These are phyloP conservation scores for Orgyia antiqua DNA, from an alignment of 2,888 invertebrate species.

Conservation along the genomic window DNA sequence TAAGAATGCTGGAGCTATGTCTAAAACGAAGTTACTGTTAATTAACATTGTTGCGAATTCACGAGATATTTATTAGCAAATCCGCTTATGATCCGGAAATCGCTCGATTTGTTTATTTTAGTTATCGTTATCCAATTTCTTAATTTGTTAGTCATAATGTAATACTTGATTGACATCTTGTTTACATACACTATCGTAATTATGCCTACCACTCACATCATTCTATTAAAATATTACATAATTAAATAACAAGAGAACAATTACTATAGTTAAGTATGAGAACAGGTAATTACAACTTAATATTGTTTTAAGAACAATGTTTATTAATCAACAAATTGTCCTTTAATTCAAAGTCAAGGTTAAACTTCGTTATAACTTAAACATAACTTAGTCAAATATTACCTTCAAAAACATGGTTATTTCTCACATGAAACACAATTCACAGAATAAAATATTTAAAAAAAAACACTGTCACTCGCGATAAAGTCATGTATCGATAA, in stretches of 20 bases:
- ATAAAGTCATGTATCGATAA: conserved; percentile 33
- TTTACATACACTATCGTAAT: too few relatives aligned
- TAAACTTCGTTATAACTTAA: conserved; percentile 19
- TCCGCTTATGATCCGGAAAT: conserved; percentile 18
- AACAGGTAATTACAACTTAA: conserved; percentile 30
- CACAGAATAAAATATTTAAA: conserved; percentile 19
- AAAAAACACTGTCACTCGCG: conserved; percentile 58
- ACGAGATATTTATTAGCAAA: conserved; percentile 17
- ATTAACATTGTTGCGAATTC: conserved; percentile 28
- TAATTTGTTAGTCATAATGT: too few relatives aligned
- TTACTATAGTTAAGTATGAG: conserved; percentile 29
- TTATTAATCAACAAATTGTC: conserved; percentile 32
- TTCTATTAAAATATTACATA: conserved; percentile 23
- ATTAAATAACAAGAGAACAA: conserved; percentile 29
- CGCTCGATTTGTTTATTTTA: too few relatives aligned
- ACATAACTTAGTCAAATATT: conserved; percentile 24
- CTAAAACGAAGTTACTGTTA: too few relatives aligned
- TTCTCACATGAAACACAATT: conserved; percentile 26
- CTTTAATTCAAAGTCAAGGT: conserved; percentile 34
- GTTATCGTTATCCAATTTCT: too few relatives aligned
- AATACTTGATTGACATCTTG: too few relatives aligned
- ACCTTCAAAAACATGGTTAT: conserved; percentile 49
- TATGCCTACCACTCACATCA: too few relatives aligned
- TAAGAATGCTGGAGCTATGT: too few relatives aligned
- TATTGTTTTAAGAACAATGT: conserved; percentile 38